A percentile compares a stretch with the other conserved stretches of the same genome.
These are phyloP conservation scores for Scaptomyza parva DNA, from an alignment of 2,888 invertebrate genomes.

Conservation along the genomic window DNA sequence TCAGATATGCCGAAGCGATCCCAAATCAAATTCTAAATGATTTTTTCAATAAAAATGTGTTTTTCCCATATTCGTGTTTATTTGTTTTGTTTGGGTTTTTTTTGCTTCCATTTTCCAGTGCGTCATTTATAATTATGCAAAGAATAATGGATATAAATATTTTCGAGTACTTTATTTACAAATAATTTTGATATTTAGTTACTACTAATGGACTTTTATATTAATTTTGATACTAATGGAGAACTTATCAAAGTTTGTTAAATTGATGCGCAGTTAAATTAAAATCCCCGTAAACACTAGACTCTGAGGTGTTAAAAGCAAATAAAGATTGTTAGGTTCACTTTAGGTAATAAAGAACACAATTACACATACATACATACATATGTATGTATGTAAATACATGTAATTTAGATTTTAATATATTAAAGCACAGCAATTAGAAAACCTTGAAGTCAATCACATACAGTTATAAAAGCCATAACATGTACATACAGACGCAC, in stretches of 20 bases:
- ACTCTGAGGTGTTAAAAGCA: background rate
- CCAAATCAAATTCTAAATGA: constrained; percentile 22
- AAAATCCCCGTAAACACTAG: background rate
- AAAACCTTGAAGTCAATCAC: no score
- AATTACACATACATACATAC: background rate
- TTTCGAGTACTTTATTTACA: background rate
- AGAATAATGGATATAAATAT: background rate
- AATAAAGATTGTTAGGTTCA: background rate
- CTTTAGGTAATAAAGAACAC: background rate
- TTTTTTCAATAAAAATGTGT: constrained; percentile 13
- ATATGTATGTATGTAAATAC: background rate
- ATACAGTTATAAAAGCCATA: no score
- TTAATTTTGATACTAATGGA: background rate
- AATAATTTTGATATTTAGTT: background rate
- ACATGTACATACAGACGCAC: no score
- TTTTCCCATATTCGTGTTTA: constrained; percentile 8
- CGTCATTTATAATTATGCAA: constrained; percentile 31
- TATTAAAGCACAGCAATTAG: no score
- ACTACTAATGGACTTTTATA: no score
- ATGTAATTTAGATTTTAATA: no score
- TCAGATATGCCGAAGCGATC: constrained; percentile 9
- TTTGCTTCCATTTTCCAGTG: constrained; percentile 10
- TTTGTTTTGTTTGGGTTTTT: constrained; percentile 1
- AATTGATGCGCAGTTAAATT: constrained; percentile 9
- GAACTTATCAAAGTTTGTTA: background rate